phyloP scores from a whole-genome alignment of 2,888 invertebrate genomes.

The Cartodere bifasciata region DNA sequence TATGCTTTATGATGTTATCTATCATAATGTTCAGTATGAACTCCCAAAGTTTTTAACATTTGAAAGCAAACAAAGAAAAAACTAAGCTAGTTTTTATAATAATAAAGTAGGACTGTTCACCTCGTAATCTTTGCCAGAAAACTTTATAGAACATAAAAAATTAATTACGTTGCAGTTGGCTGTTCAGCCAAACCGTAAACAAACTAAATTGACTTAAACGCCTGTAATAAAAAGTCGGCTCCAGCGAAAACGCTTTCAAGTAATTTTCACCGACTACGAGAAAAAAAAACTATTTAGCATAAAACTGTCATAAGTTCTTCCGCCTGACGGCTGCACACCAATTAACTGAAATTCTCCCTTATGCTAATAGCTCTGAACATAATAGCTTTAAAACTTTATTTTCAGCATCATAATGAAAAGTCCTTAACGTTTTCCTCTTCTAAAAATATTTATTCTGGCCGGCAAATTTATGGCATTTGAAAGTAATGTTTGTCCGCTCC shows the following conservation, averaged over 20 bases:
- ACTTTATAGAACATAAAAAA: no score
- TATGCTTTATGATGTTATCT: no score
- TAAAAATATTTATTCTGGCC: slow-evolving; percentile 38
- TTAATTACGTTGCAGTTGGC: no score
- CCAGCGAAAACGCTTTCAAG: slow-evolving; percentile 17
- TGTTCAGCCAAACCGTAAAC: no score
- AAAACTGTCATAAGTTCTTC: slow-evolving; percentile 28
- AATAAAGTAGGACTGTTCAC: no score
- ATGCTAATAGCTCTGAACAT: slow-evolving; percentile 35
- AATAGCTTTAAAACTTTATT: slow-evolving; percentile 37
- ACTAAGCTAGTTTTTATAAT: no score
- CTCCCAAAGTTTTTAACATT: no score
- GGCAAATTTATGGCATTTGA: slow-evolving; percentile 38
- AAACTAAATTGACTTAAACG: no score
- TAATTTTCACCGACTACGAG: slow-evolving; percentile 26
- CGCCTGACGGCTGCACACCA: slow-evolving; percentile 23
- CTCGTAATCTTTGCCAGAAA: no score
- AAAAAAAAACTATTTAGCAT: slow-evolving; percentile 26
- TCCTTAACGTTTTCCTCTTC: slow-evolving; percentile 38
- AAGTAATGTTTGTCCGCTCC: slow-evolving; percentile 36
- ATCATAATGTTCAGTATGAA: no score
- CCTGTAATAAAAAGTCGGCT: no score
- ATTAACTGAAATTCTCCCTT: slow-evolving; percentile 37
- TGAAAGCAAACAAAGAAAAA: no score
- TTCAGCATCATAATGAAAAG: slow-evolving; percentile 36